Evolutionary conservation across 1,140 invertebrate species (phyloP), one percentile per base, ranked within the genome.

Genomic region (Achroia grisella): DNA sequence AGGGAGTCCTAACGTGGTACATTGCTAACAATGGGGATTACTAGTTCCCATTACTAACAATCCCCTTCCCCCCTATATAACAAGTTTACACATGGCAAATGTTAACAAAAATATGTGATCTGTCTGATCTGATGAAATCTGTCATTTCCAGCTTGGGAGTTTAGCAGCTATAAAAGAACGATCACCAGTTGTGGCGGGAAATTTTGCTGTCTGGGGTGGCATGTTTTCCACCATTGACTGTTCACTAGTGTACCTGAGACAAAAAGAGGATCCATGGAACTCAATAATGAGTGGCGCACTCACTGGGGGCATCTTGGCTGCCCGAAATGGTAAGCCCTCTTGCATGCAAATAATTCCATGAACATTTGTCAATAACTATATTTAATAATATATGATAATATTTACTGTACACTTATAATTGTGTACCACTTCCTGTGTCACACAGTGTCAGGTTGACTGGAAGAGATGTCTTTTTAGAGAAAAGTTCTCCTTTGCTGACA

Each of bases 261-360:
- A 98, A 82, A 99, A 99, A 74, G 98, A 99, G 89, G 97, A 98
- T 86, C 97, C 97, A 0, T 98, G 96, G 96, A 99, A 97, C 84
- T 98, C 97, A 0, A 99, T 99, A 30, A 95, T 96, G 46, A 98
- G 96, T 87, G 98, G 97, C 5, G 97, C 96, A 8, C 89, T 95
- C 0, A 99, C 98, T 33, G 98, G 98, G 35, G 98, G 95, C 32
- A 94, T 99, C 62, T 86, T 99, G 51, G 95, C 98, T 27, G 94
- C 97, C 8, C 90, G 98, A 89, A 97, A 95, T 89, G 98, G 98
- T 70, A 70, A 76, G 17, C n/a, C n/a, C n/a, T n/a, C n/a, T n/a
- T n/a, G n/a, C n/a, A n/a, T n/a, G n/a, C n/a, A n/a, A n/a, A n/a
- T n/a, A n/a, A n/a, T n/a, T n/a, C n/a, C n/a, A n/a, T n/a, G n/a